A percentile compares a stretch with the other conserved stretches of the same genome.
phyloP scores from a whole-genome alignment of 2,797 vertebrate genomes.

The Craterocephalus amniculus region DNA sequence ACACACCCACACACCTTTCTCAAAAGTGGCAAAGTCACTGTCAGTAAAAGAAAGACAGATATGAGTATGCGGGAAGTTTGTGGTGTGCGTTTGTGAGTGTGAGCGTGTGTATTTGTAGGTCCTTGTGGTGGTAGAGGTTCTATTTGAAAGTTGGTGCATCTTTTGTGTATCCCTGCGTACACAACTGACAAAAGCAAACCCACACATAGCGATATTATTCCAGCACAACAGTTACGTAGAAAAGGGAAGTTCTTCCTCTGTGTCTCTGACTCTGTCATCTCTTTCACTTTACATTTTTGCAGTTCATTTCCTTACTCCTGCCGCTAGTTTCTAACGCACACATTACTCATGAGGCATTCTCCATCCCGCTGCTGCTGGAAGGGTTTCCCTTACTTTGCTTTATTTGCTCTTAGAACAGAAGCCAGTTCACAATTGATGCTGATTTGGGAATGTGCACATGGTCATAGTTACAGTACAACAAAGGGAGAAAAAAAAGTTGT shows the following conservation, averaged over 20 bases:
- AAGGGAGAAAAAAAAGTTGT: not conserved
- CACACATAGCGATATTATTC: not conserved
- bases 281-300: slow-evolving; percentile 4
- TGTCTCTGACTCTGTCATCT: not conserved
- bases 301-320: slow-evolving; percentile 19
- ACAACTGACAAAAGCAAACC: slow-evolving; percentile 21
- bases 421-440: not conserved
- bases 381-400: not conserved
- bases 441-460: not conserved
- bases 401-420: slow-evolving; percentile 1
- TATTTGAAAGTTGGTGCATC: slow-evolving; percentile 14
- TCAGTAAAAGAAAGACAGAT: slow-evolving; percentile 65
- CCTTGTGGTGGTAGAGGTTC: slow-evolving; percentile 49
- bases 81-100: slow-evolving; percentile 25
- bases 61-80: slow-evolving; percentile 70
- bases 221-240: slow-evolving; percentile 2
- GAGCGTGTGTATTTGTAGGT: slow-evolving; percentile 29
- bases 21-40: slow-evolving; percentile 70
- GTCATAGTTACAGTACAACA: not conserved
- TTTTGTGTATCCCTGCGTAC: slow-evolving; percentile 17
- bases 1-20: slow-evolving; percentile 69
- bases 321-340: not conserved
- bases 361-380: not conserved
- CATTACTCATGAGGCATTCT: not conserved
- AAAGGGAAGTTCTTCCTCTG: not conserved